Evolutionary conservation across 2,797 vertebrate genomes (phyloP).

Genomic region (Allobates femoralis): DNA sequence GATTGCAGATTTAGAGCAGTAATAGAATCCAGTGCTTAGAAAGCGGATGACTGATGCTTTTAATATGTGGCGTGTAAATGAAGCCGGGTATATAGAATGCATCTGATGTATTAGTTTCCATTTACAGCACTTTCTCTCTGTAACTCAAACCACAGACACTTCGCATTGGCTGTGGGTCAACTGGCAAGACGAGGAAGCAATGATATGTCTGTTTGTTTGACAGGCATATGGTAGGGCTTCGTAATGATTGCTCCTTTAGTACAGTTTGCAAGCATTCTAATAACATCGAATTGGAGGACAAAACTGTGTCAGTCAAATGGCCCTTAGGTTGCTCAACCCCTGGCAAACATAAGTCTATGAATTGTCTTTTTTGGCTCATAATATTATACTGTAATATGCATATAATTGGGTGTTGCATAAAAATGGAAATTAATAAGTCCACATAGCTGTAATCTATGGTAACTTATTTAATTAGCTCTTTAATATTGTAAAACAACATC

Average conservation of each 20-base stretch:
- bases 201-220: not conserved
- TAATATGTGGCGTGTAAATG: conserved; percentile 59
- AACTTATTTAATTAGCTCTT: too few relatives aligned
- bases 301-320: not conserved
- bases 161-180: conserved; percentile 32
- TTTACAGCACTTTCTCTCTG: conserved; percentile 18
- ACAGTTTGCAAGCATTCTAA: not conserved
- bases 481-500: too few relatives aligned
- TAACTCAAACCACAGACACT: conserved; percentile 23
- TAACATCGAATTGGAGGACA: not conserved
- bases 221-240: not conserved
- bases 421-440: not conserved
- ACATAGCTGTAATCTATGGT: not conserved
- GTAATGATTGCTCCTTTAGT: not conserved
- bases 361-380: not conserved
- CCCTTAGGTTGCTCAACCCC: too few relatives aligned
- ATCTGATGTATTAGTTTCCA: conserved; percentile 50
- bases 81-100: conserved; percentile 27
- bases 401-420: not conserved
- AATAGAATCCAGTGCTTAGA: conserved; percentile 56
- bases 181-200: not conserved
- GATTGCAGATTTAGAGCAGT: conserved; percentile 56
- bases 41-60: conserved; percentile 57
- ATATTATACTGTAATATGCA: not conserved
- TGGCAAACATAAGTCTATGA: not conserved